Evolutionary conservation across 2,797 vertebrate genomes (phyloP), one percentile per base, ranked within the genome.

Genomic region (Argentina silus): DNA sequence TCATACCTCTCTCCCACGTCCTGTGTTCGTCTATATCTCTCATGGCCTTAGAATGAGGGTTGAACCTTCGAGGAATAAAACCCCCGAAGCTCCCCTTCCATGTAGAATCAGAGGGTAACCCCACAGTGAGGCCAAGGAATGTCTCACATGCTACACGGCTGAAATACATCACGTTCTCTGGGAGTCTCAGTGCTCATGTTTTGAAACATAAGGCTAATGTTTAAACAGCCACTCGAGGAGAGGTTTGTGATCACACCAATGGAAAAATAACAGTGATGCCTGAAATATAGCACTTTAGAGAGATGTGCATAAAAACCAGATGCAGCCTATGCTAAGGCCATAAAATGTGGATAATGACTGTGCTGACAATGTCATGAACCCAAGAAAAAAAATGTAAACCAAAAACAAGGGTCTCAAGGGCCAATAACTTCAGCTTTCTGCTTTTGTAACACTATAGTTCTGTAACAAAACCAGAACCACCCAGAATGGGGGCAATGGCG

Each of bases 201-300:
- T 57, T 55, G 53, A 56, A 53, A 61, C 45, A 3, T 56, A 53
- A 19, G 44, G 62, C n/a, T 60, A 72, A 47, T 4, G 2, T 51
- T 71, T 19, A 42, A 61, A 36, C n/a, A 51, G 62, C 67, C 60
- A 42, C 42, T 55, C 17, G 61, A 43, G 50, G 59, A 44, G 47
- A 62, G 66, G 43, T 15, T 12, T 36, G 17, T 15, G 14, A 69
- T 77, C 43, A 56, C 23, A 50, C 1, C 15, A 6, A 21, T 14
- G 64, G 23, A 63, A 67, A 17, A 68, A 68, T 53, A 68, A 64
- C 57, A 56, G 19, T 10, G 36, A 62, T 10, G 19, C 27, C 43
- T 73, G 50, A 73, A 73, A 69, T 73, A 73, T 57, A 8, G 44
- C 61, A 47, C 76, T 63, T 61, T 50, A 48, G 59, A 63, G 66